These are phyloP conservation scores for Abramis brama DNA, from an alignment of 2,113 vertebrate species.

Conservation along the genomic window DNA sequence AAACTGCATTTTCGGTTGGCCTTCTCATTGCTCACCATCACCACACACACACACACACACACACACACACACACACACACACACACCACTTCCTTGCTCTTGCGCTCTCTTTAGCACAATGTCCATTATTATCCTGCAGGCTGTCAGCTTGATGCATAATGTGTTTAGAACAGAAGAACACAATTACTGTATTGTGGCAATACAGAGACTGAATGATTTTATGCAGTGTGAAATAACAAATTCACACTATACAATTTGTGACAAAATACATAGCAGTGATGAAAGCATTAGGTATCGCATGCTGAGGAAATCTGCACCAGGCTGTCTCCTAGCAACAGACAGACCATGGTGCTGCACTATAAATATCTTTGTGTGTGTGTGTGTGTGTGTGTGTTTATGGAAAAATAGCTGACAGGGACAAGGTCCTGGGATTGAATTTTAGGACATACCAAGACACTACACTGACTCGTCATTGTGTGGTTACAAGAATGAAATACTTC, in stretches of 20 bases:
- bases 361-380: conserved; percentile 64
- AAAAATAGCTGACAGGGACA: conserved; percentile 53
- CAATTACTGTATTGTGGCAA: background rate
- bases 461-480: conserved; percentile 22
- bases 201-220: background rate
- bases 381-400: conserved; percentile 50
- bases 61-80: conserved; percentile 23
- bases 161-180: background rate
- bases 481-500: background rate
- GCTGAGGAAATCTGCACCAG: conserved; percentile 55
- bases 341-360: conserved; percentile 66
- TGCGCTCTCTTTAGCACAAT: background rate
- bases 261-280: conserved; percentile 57
- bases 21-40: conserved; percentile 5
- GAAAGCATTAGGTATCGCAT: conserved; percentile 64
- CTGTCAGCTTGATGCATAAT: background rate
- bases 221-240: conserved; percentile 32
- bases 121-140: background rate
- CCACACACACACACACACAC: background rate
- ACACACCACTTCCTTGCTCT: conserved; percentile 2
- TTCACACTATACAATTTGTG: conserved; percentile 32
- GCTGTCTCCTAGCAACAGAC: conserved; percentile 76
- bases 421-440: conserved; percentile 42
- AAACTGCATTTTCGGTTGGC: conserved; percentile 47
- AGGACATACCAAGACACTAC: conserved; percentile 53